Evolutionary conservation across 2,113 vertebrate species (phyloP), one percentile per base, ranked within the genome.

Genomic region (Eclectus roratus): DNA sequence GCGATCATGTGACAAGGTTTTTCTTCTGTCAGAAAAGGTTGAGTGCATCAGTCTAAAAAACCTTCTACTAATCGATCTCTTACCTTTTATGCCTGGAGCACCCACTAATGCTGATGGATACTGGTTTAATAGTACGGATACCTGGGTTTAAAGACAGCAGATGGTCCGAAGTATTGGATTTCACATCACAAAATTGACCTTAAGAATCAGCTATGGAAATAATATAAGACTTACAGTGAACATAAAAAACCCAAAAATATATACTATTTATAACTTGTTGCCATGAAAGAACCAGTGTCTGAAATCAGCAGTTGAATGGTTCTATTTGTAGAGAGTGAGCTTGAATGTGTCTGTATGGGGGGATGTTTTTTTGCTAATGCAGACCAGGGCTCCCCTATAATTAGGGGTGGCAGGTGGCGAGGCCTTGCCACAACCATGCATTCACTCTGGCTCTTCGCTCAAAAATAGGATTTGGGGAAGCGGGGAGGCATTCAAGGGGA

Each of bases 371-470:
- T 24, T 92, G 69, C 72, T 94, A 53, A 47, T 12, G 35, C 47
- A 80, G 49, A 72, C 65, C 88, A 86, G 33, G 68, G 77, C 31
- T 84, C 69, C 80, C 92, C 97, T 97, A 94, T 96, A 98, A 97
- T 97, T 95, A 97, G 95, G 97, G 82, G 39, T 37, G 89, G 68
- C 94, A 97, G 96, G 80, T 97, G 97, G 84, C 81, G 71, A 61
- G 64, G 89, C 91, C 89, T 87, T 95, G 88, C 96, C 94, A 65
- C 96, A 97, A 83, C 46, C 95, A 56, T 87, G 58, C 29, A 19
- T 61, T 89, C 27, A 24, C n/a, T 91, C 80, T 53, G 33, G 23
- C 9, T 77, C 3, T 18, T 85, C 52, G 88, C 65, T 95, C 96
- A 97, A 52, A 92, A 97, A 97, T 70, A 94, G 87, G 71, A 92